Conservation (phyloP, 2,797 vertebrate species). For the Gila robusta region DNA sequence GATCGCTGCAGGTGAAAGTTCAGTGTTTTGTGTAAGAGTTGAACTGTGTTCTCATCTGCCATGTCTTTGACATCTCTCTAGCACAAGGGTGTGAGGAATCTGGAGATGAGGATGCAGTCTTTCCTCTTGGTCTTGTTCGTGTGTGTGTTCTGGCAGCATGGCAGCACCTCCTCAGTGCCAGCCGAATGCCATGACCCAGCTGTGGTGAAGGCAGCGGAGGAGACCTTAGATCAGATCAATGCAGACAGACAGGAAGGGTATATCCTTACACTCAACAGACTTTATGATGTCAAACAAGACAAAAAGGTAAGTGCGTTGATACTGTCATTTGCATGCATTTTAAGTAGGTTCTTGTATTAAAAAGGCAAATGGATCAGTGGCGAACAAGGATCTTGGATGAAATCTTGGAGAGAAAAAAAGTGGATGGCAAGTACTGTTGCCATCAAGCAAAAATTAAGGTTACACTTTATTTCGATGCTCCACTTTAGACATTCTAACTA, state of each 20-base stretch:
- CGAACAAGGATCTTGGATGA: background rate
- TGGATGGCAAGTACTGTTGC: background rate
- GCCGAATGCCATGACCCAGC: constrained; percentile 28
- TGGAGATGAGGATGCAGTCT: constrained; percentile 20
- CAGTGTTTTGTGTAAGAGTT: constrained; percentile 34
- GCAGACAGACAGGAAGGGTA: constrained; percentile 49
- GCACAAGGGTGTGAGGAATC: background rate
- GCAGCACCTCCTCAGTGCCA: background rate
- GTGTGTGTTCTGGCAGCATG: constrained; percentile 27
- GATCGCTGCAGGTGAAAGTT: constrained; percentile 51
- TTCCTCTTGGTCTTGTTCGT: constrained; percentile 2
- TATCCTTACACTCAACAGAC: constrained; percentile 53
- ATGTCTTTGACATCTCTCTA: background rate
- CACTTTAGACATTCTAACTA: background rate
- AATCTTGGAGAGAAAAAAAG: background rate
- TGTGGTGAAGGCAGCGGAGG: constrained; percentile 50
- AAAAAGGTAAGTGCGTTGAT: constrained; percentile 35
- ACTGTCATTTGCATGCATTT: background rate
- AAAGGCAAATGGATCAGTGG: background rate
- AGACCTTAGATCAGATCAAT: constrained; percentile 55
- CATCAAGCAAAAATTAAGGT: background rate
- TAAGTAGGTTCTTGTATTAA: background rate
- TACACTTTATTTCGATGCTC: background rate
- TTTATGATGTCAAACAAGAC: constrained; percentile 57
- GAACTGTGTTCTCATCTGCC: background rate